Evolutionary conservation across 2,797 vertebrate genomes (phyloP).

Genomic region (Cossypha dichroa): DNA sequence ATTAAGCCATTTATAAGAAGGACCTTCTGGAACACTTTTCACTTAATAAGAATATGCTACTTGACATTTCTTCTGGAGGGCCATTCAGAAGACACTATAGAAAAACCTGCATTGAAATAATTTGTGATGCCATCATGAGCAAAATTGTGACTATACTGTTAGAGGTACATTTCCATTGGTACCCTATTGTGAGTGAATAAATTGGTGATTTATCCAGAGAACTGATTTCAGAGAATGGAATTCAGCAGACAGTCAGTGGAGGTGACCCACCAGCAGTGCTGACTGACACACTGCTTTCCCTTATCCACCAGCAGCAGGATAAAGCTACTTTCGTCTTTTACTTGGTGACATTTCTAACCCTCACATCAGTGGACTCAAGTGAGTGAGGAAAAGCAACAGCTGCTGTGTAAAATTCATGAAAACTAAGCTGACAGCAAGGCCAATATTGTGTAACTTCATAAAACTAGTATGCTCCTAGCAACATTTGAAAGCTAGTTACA

Average conservation of each 20-base stretch:
- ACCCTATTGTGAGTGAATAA: not conserved
- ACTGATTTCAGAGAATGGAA: not conserved
- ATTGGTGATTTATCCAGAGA: not conserved
- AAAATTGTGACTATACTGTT: not conserved
- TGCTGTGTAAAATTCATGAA: not conserved
- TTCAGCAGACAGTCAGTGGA: not conserved
- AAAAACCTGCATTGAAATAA: not conserved
- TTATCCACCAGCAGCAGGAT: not conserved
- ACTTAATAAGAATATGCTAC: slow-evolving; percentile 9
- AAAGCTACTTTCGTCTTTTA: not conserved
- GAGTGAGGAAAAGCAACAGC: not conserved
- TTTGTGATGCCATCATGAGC: not conserved
- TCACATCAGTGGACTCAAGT: not conserved
- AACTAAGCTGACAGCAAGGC: not conserved
- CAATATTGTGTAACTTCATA: not conserved
- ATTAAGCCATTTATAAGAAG: slow-evolving; percentile 41
- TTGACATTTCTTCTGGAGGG: not conserved
- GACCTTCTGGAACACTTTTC: slow-evolving; percentile 14
- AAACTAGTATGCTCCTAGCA: not conserved
- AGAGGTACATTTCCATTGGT: not conserved
- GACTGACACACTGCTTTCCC: not conserved
- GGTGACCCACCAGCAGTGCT: not conserved
- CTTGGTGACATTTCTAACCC: not conserved
- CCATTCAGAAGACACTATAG: not conserved
- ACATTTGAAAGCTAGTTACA: not conserved